Conservation (phyloP, 2,113 vertebrate species). For the Nannobrachium achirus region DNA sequence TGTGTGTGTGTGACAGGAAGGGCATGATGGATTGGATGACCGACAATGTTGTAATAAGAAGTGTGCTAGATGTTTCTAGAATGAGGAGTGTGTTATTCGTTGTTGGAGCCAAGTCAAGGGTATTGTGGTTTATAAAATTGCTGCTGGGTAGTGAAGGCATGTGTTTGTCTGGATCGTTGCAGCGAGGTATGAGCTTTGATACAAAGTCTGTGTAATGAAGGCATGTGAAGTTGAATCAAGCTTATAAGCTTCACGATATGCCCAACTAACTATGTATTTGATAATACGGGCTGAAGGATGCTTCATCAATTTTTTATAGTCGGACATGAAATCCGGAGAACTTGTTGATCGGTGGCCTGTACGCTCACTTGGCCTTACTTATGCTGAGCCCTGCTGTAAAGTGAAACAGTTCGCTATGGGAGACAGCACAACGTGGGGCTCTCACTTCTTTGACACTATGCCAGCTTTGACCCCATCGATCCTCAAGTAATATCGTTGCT, state of each 20-base stretch:
- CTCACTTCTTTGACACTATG: neutral
- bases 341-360: slow-evolving; percentile 19
- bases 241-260: neutral
- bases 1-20: neutral
- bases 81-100: neutral
- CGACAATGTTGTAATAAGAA: slow-evolving; percentile 3
- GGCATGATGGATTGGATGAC: neutral
- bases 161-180: slow-evolving; percentile 1
- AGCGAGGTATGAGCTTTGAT: neutral
- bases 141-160: neutral
- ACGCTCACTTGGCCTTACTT: slow-evolving; percentile 10
- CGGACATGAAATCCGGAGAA: slow-evolving; percentile 22
- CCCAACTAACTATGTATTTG: slow-evolving; percentile 31
- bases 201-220: slow-evolving; percentile 2
- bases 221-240: neutral
- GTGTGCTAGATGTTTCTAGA: slow-evolving; percentile 30
- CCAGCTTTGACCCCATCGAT: neutral
- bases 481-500: neutral
- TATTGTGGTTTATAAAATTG: neutral
- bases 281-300: slow-evolving; percentile 24
- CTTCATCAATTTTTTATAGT: slow-evolving; percentile 30
- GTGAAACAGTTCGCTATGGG: slow-evolving; percentile 12
- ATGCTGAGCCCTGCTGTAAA: slow-evolving; percentile 6
- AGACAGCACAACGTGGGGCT: neutral
- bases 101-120: neutral